Evolutionary conservation across 2,797 vertebrate genomes (phyloP).

Genomic region (Enteromius mattozi): DNA sequence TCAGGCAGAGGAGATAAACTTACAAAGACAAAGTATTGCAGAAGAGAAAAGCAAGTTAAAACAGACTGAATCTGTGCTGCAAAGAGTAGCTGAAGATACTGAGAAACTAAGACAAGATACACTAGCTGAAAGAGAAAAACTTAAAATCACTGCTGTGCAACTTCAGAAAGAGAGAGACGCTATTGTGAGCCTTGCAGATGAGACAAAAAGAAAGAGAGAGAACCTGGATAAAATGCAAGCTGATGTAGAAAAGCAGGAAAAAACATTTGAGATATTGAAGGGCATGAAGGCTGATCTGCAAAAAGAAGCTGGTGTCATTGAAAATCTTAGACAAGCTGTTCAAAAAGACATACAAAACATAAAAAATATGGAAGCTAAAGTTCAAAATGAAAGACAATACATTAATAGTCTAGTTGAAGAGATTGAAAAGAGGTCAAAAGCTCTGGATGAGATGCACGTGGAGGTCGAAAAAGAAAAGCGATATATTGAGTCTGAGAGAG

Average conservation of each 20-base stretch:
- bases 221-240: slow-evolving; percentile 24
- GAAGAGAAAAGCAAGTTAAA: slow-evolving; percentile 8
- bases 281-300: slow-evolving; percentile 8
- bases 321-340: slow-evolving; percentile 15
- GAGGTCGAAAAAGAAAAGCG: slow-evolving; percentile 38
- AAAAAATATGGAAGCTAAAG: slow-evolving; percentile 19
- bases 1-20: slow-evolving; percentile 14
- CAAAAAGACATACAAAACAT: slow-evolving; percentile 8
- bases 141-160: background rate
- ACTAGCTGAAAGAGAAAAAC: slow-evolving; percentile 5
- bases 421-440: slow-evolving; percentile 30
- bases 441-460: slow-evolving; percentile 9
- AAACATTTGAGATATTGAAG: background rate
- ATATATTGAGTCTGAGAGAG: slow-evolving; percentile 15
- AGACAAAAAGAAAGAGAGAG: slow-evolving; percentile 10
- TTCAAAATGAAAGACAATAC: slow-evolving; percentile 30
- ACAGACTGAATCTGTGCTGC: slow-evolving; percentile 27
- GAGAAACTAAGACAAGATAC: slow-evolving; percentile 15
- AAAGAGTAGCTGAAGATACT: slow-evolving; percentile 18
- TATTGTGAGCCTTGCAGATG: slow-evolving; percentile 6
- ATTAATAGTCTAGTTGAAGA: slow-evolving; percentile 27
- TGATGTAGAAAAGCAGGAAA: slow-evolving; percentile 21
- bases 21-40: slow-evolving; percentile 24
- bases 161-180: slow-evolving; percentile 35
- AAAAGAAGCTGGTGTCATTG: slow-evolving; percentile 19